Evolutionary conservation across 2,888 invertebrate species (phyloP).

Genomic region (Mythimna pallens): DNA sequence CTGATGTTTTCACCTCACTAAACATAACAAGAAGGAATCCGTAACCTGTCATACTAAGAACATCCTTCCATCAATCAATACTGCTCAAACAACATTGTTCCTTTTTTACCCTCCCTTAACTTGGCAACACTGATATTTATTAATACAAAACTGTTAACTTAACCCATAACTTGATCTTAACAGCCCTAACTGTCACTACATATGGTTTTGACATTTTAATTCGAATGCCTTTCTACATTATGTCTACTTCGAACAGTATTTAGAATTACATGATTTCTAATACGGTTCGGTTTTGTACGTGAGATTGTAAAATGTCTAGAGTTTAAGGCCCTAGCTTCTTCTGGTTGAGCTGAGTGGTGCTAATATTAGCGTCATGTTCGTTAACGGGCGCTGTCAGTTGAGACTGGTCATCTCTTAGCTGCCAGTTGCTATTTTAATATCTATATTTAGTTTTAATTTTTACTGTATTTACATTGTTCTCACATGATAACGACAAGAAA

Average conservation of each 20-base stretch:
- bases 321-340: too few relatives aligned
- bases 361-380: too few relatives aligned
- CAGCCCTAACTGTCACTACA: slow-evolving; percentile 50
- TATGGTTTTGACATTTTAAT: slow-evolving; percentile 70
- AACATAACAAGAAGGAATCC: background rate
- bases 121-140: slow-evolving; percentile 24
- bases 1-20: too few relatives aligned
- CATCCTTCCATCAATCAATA: slow-evolving; percentile 5
- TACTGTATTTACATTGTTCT: too few relatives aligned
- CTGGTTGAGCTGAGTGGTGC: too few relatives aligned
- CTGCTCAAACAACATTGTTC: too few relatives aligned
- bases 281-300: slow-evolving; percentile 2
- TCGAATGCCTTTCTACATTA: slow-evolving; percentile 58
- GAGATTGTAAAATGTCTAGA: background rate
- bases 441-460: too few relatives aligned
- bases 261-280: slow-evolving; percentile 30
- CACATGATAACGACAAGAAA: too few relatives aligned
- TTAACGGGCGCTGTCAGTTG: too few relatives aligned
- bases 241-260: slow-evolving; percentile 33
- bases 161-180: slow-evolving; percentile 22
- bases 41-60: background rate
- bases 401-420: too few relatives aligned
- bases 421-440: too few relatives aligned
- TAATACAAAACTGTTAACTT: slow-evolving; percentile 6
- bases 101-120: slow-evolving; percentile 4